Evolutionary conservation across 2,113 vertebrate genomes (phyloP), one percentile per base, ranked within the genome.

Genomic region (Cavia porcellus): DNA sequence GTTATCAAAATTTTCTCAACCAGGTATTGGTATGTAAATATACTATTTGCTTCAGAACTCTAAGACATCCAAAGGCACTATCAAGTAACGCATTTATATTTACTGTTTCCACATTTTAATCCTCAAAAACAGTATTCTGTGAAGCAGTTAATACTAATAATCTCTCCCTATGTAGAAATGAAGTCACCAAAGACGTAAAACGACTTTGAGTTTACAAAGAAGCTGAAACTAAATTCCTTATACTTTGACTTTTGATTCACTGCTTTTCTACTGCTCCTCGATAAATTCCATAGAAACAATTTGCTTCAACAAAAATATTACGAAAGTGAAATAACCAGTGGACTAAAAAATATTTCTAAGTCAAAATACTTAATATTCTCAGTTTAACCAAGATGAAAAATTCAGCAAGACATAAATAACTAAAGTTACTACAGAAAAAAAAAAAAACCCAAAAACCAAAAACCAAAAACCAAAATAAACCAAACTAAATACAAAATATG

Each of bases 281-380:
- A 4, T 45, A 47, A 79, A 75, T 75, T 83, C 74, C 61, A 83
- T 11, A 28, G 45, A 89, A 95, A 8, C 13, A 42, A 81, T 30
- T 7, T 81, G 25, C 72, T 25, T 94, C 80, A 61, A 28, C 25
- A 38, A 93, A 68, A 35, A 17, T 61, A 22, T 35, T 89, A 86
- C 61, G 42, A 19, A 86, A 52, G 62, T 32, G 38, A 50, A 14
- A 50, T 45, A 17, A 4, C 35, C 11, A 87, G 22, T 87, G 42
- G 79, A 79, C 57, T 92, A 94, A 28, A 77, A 14, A 95, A 13
- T 24, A 96, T 50, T 90, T 94, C 45, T 87, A 79, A 38, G 57
- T 86, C 25, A 89, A 96, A 96, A 92, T 59, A 96, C 0, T 11
- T 96, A 38, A 19, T 75, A 38, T 90, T 95, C 57, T 97, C 32